These are phyloP conservation scores for Pterostichus niger DNA, from an alignment of 2,888 invertebrate genomes.

Conservation along the genomic window DNA sequence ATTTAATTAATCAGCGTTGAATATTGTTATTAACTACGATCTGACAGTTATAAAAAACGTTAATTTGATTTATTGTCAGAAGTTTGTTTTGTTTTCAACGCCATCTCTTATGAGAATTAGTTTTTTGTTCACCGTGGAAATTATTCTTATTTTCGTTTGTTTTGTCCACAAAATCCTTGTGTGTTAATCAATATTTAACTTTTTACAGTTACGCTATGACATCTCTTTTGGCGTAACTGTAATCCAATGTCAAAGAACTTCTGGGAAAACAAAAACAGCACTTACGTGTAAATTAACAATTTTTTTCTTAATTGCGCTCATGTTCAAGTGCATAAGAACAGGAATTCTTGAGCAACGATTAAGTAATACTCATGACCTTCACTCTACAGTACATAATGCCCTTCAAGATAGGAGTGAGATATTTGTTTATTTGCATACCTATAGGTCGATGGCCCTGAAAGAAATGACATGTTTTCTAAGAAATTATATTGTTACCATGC, in stretches of 20 bases:
- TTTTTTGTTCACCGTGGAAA: background rate
- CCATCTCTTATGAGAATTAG: conserved; percentile 13
- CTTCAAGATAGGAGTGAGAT: background rate
- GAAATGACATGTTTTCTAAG: background rate
- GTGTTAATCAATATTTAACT: conserved; percentile 67
- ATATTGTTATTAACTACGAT: background rate
- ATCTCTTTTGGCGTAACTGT: conserved; percentile 62
- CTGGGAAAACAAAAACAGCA: conserved; percentile 61
- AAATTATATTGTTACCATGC: background rate
- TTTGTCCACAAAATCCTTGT: conserved; percentile 18
- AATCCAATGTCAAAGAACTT: conserved; percentile 63
- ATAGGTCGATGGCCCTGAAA: background rate
- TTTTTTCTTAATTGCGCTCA: conserved; percentile 63
- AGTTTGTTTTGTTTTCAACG: conserved; percentile 10
- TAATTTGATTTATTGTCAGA: conserved; percentile 18
- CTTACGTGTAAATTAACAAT: conserved; percentile 65
- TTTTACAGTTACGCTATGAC: conserved; percentile 57
- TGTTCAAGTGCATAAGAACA: conserved; percentile 50
- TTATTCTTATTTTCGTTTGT: conserved; percentile 22
- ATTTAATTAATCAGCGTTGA: background rate
- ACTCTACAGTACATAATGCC: conserved; percentile 27
- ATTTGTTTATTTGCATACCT: conserved; percentile 51
- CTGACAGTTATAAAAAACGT: background rate
- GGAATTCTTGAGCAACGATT: conserved; percentile 27
- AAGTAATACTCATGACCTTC: conserved; percentile 26